phyloP scores from a whole-genome alignment of 1,140 invertebrate species.

The Sminthurides bifidus region DNA sequence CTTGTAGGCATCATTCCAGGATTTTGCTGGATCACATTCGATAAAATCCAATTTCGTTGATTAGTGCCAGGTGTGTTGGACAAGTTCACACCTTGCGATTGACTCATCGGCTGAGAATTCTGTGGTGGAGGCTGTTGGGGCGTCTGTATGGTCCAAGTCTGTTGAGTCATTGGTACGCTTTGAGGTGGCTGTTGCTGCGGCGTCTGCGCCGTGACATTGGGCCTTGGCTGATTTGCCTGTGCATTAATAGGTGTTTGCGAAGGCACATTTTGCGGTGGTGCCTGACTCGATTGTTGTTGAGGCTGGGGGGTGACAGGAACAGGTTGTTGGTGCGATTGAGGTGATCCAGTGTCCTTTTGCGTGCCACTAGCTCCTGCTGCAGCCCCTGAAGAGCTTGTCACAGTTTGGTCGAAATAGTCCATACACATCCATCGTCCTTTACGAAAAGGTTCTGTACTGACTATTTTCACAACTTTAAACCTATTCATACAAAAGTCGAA shows the following conservation, averaged over 20 bases:
- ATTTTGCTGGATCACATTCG: conserved; percentile 19
- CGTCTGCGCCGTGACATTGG: not conserved
- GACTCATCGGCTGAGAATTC: conserved; percentile 11
- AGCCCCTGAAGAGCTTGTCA: conserved; percentile 34
- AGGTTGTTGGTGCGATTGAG: conserved; percentile 24
- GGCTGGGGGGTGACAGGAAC: conserved; percentile 6
- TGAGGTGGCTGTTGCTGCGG: conserved; percentile 15
- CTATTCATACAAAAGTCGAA: conserved; percentile 34
- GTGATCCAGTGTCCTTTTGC: conserved; percentile 6
- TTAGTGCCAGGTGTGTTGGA: not conserved
- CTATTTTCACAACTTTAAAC: conserved; percentile 93
- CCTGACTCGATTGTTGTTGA: conserved; percentile 8
- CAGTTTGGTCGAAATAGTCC: conserved; percentile 83
- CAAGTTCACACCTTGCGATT: not conserved
- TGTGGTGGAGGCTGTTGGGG: conserved; percentile 5
- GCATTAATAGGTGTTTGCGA: conserved; percentile 11
- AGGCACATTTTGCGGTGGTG: not conserved
- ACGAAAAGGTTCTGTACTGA: conserved; percentile 85
- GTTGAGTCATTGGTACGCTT: conserved; percentile 8
- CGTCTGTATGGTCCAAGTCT: not conserved
- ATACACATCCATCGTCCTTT: conserved; percentile 89
- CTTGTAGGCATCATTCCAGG: conserved; percentile 17
- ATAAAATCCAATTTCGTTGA: conserved; percentile 3
- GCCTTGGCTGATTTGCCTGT: conserved; percentile 7
- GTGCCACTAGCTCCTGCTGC: not conserved